phyloP scores from a whole-genome alignment of 2,888 invertebrate species.

The Eupithecia centaureata region DNA sequence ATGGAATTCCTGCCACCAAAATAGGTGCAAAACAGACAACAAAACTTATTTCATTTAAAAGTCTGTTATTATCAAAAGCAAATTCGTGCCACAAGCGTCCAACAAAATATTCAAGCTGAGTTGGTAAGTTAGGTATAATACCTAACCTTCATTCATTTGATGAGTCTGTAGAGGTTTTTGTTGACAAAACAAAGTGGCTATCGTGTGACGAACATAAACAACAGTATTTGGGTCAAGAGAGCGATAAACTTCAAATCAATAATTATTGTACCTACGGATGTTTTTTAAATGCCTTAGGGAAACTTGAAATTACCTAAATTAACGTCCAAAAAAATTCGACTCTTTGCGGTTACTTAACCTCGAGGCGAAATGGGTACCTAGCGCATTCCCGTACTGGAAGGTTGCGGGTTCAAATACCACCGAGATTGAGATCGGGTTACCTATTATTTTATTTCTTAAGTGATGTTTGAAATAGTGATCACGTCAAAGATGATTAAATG shows the following conservation, averaged over 20 bases:
- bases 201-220: constrained; percentile 11
- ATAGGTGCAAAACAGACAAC: not conserved
- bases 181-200: constrained; percentile 17
- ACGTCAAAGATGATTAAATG: no score
- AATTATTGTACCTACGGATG: constrained; percentile 4
- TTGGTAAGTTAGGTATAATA: not conserved
- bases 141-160: constrained; percentile 7
- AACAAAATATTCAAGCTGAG: not conserved
- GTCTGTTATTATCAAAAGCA: not conserved
- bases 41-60: not conserved
- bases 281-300: no score
- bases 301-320: no score
- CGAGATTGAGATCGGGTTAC: no score
- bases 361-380: no score
- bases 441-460: no score
- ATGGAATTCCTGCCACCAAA: not conserved
- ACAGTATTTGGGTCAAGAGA: constrained; percentile 19
- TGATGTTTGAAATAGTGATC: no score
- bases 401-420: no score
- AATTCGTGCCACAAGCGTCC: not conserved
- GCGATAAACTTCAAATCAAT: constrained; percentile 16
- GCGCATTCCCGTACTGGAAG: no score
- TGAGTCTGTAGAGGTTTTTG: constrained; percentile 2
- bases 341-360: no score
- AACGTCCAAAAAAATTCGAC: no score